Conservation (phyloP, 2,797 vertebrate species). For the Cyprinella venusta region DNA sequence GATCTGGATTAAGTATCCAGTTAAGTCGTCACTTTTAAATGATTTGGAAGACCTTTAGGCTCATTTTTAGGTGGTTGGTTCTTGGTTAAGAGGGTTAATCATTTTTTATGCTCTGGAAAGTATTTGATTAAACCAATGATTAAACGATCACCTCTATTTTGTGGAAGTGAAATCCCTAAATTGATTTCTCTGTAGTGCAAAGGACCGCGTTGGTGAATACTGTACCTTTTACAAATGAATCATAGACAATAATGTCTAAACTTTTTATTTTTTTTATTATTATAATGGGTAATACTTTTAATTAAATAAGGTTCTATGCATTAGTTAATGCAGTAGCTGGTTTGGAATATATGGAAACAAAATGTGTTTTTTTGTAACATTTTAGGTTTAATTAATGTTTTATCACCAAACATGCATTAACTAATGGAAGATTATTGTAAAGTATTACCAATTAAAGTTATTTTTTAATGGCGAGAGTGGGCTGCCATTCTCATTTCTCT, state of each 20-base stretch:
- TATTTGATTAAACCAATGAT: background rate
- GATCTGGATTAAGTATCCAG: background rate
- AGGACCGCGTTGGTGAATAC: background rate
- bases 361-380: background rate
- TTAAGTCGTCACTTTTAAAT: background rate
- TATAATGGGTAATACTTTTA: background rate
- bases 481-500: background rate
- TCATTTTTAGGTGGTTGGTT: background rate
- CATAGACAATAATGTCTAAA: background rate
- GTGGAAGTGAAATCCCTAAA: background rate
- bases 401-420: background rate
- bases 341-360: background rate
- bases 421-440: background rate
- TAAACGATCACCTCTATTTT: background rate
- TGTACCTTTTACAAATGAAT: background rate
- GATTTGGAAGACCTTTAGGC: background rate
- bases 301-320: background rate
- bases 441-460: background rate
- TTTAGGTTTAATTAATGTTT: background rate
- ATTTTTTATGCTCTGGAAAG: background rate
- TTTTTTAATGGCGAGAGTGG: background rate
- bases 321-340: background rate
- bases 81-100: background rate
- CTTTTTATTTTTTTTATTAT: background rate
- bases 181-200: background rate